These are phyloP conservation scores for Lasioglossum villosulum DNA, from an alignment of 2,888 invertebrate species.

Conservation along the genomic window DNA sequence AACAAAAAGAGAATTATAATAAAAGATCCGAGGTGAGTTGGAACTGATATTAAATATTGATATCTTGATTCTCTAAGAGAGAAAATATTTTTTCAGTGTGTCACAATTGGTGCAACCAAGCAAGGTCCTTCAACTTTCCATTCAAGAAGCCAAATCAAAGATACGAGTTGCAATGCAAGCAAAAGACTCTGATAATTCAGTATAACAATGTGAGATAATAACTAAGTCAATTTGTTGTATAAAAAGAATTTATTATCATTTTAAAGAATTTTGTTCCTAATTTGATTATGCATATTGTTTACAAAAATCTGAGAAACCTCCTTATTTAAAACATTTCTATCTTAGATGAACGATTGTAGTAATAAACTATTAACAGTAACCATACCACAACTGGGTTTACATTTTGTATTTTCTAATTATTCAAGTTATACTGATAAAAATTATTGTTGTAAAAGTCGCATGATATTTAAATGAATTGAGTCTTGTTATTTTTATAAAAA, in stretches of 20 bases:
- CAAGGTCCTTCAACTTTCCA: constrained; percentile 74
- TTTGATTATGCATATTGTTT: constrained; percentile 14
- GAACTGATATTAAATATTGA: neutral
- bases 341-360: neutral
- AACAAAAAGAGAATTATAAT: constrained; percentile 78
- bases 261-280: constrained; percentile 44
- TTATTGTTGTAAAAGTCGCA: too few relatives aligned
- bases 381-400: too few relatives aligned
- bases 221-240: neutral
- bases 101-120: constrained; percentile 75
- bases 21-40: constrained; percentile 75
- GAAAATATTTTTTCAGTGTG: constrained; percentile 64
- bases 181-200: constrained; percentile 21
- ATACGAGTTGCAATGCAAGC: constrained; percentile 77
- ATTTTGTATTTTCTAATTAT: too few relatives aligned
- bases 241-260: constrained; percentile 41
- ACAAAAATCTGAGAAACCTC: constrained; percentile 7
- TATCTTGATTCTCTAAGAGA: constrained; percentile 11
- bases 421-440: too few relatives aligned
- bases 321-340: neutral
- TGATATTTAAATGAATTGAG: too few relatives aligned
- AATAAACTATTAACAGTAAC: constrained; percentile 51
- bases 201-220: constrained; percentile 4
- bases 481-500: too few relatives aligned
- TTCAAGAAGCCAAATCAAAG: constrained; percentile 73